Evolutionary conservation across 2,113 vertebrate species (phyloP), one percentile per base, ranked within the genome.

Genomic region (Bostrychus sinensis): DNA sequence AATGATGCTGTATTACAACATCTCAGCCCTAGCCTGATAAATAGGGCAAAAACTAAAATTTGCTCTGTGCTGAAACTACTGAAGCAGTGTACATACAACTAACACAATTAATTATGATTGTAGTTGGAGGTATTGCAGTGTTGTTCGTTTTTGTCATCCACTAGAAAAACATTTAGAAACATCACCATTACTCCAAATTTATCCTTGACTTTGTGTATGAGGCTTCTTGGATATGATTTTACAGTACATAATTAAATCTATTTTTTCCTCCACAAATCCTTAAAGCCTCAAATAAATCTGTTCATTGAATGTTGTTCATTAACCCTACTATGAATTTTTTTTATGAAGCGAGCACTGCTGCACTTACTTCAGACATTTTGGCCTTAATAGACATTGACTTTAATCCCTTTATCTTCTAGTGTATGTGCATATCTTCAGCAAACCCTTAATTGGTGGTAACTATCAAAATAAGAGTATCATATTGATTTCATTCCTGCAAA

Each of bases 391-490:
- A 16, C 22, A 48, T 23, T 11, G 22, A 23, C 20, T 4, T 5
- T n/a, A 51, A 17, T 51, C 14, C 11, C 13, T 51, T 53, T 17
- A 43, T 20, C 39, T 3, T 53, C 1, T 17, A 53, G 16, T 14
- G 9, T 11, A 3, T 41, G 22, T 45, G 32, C 38, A 9, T 56
- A n/a, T n/a, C 38, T 28, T 38, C 62, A 39, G 54, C 50, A 23
- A 11, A 20, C n/a, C n/a, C n/a, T n/a, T n/a, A n/a, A n/a, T n/a
- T n/a, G 32, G 13, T 37, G 25, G 16, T 63, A 62, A 70, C 60
- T 71, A 58, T 60, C 60, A 69, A 19, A 51, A 12, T 4, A 11
- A n/a, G 7, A 50, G 16, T 48, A 28, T 41, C 38, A 20, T 36
- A 39, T 19, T 16, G 11, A 62, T 7, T 38, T 22, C 5, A 58